Percentiles rank a stretch among this genome's conserved stretches.
These are phyloP conservation scores for Stegodyphus dumicola DNA, from an alignment of 1,140 invertebrate species.

Conservation along the genomic window DNA sequence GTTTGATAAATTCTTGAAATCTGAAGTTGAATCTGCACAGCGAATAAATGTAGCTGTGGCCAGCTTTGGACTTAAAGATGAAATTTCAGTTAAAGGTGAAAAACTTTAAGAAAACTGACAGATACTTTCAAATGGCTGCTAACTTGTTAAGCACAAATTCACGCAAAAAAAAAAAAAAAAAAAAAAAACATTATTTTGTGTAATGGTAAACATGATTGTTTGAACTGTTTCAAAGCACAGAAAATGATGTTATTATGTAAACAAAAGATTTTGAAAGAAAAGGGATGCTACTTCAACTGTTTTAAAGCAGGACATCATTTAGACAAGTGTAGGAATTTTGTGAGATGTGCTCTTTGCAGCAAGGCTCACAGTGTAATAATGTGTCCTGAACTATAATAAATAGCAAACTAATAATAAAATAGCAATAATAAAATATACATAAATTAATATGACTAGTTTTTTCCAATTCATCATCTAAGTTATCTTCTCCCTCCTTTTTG, in stretches of 20 bases:
- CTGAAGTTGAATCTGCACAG: background rate
- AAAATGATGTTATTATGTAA: background rate
- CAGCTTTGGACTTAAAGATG: background rate
- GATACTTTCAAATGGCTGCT: background rate
- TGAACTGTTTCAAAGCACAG: background rate
- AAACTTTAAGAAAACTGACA: background rate
- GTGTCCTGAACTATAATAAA: constrained; percentile 4
- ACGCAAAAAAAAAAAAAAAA: no score
- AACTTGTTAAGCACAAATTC: constrained; percentile 3
- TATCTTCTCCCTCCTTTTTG: no score
- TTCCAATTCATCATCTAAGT: no score
- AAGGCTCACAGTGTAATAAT: background rate
- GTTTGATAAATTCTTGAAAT: constrained; percentile 15
- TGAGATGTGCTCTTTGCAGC: constrained; percentile 13
- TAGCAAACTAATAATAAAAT: background rate
- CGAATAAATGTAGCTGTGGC: background rate
- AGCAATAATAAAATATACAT: background rate
- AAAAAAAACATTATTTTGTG: constrained; percentile 14
- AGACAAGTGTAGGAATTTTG: background rate
- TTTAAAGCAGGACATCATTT: background rate
- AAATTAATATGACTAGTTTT: constrained; percentile 3
- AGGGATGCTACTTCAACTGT: constrained; percentile 10
- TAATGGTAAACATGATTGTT: background rate
- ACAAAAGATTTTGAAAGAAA: background rate
- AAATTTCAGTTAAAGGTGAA: background rate